These are phyloP conservation scores for Melieria picta DNA, from an alignment of 2,888 invertebrate species.

Conservation along the genomic window DNA sequence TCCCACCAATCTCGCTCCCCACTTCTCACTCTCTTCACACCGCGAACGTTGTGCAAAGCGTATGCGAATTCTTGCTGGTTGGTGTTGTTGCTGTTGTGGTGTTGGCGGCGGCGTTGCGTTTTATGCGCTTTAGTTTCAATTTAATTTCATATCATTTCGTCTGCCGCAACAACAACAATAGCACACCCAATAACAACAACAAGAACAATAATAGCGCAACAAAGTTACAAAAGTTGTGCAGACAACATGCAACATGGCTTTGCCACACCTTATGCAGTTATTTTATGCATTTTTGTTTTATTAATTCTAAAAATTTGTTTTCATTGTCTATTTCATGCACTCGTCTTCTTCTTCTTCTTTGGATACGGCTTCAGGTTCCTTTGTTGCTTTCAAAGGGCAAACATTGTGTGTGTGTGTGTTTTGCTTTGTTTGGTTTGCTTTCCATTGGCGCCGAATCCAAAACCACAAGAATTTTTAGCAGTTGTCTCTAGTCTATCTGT, in stretches of 20 bases:
- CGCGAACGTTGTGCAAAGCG: too few species aligned
- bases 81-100: conserved; percentile 19
- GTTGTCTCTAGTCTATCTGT: background rate
- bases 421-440: background rate
- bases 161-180: conserved; percentile 27
- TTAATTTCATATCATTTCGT: background rate
- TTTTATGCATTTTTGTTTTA: conserved; percentile 40
- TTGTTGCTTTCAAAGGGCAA: conserved; percentile 34
- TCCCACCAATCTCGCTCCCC: too few species aligned
- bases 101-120: conserved; percentile 25
- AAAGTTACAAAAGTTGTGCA: background rate
- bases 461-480: conserved; percentile 30
- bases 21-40: too few species aligned
- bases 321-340: too few species aligned
- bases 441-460: background rate
- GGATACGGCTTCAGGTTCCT: too few species aligned
- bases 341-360: too few species aligned
- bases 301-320: too few species aligned
- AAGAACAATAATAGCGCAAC: conserved; percentile 24
- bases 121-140: conserved; percentile 33
- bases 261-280: conserved; percentile 52
- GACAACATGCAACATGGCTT: conserved; percentile 25
- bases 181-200: conserved; percentile 36
- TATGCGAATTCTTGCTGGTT: too few species aligned
- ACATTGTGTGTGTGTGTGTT: background rate